A percentile compares a stretch with the other conserved stretches of the same genome.
Conservation (phyloP, 2,888 invertebrate genomes). For the Hermaeophaga mercurialis region DNA sequence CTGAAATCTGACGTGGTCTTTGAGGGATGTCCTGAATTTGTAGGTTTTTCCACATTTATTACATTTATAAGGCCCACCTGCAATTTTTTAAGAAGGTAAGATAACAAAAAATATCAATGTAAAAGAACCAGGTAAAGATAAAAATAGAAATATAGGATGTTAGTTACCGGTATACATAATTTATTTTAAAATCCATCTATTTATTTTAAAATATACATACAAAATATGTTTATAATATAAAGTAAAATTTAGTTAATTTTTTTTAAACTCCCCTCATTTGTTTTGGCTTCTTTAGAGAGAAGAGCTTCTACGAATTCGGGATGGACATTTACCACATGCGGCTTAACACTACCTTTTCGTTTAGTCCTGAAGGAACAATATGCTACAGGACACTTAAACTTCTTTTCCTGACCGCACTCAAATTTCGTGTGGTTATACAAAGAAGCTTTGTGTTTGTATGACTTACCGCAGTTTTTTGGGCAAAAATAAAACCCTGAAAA, state of each 20-base stretch:
- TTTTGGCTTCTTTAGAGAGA: no score
- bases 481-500: conserved; percentile 51
- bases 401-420: conserved; percentile 39
- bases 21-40: conserved; percentile 49
- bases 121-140: no score
- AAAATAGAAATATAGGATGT: no score
- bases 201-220: no score
- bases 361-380: conserved; percentile 34
- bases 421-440: conserved; percentile 38
- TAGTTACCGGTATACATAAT: no score
- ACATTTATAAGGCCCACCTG: conserved; percentile 13
- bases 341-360: conserved; percentile 35
- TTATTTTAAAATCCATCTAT: no score
- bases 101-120: no score
- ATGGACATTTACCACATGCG: conserved; percentile 10
- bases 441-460: conserved; percentile 38
- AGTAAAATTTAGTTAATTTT: no score
- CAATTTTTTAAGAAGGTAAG: neutral
- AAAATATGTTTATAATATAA: no score
- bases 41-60: conserved; percentile 66
- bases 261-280: no score
- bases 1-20: conserved; percentile 40
- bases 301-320: no score
- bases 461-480: conserved; percentile 53
- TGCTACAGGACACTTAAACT: conserved; percentile 29